A percentile compares a stretch with the other conserved stretches of the same genome.
Evolutionary conservation across 2,113 vertebrate genomes (phyloP).

Genomic region (Elgaria multicarinata): DNA sequence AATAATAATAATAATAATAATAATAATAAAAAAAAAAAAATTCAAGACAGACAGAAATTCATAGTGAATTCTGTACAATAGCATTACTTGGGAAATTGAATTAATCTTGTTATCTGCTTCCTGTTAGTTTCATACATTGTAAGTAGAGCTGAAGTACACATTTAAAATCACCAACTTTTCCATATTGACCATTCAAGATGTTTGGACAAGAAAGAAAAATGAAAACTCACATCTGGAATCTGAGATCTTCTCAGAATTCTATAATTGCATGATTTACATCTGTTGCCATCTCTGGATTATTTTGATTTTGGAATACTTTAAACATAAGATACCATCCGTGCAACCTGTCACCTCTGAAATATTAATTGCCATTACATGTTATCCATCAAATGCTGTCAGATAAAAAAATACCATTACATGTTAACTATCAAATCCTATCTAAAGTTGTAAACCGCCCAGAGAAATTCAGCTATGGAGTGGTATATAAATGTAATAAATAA

Average conservation of each 20-base stretch:
- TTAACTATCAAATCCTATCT: background rate
- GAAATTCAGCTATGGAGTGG: no score
- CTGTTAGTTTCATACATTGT: background rate
- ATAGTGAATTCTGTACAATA: background rate
- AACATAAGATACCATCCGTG: background rate
- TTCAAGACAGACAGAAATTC: background rate
- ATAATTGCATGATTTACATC: background rate
- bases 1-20: no score
- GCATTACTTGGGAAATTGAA: background rate
- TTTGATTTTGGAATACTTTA: conserved; percentile 4
- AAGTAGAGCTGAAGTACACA: background rate
- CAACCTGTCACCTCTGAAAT: background rate
- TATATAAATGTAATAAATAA: no score
- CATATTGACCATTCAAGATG: background rate
- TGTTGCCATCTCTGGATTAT: background rate
- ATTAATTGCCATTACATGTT: background rate
- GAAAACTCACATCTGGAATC: background rate
- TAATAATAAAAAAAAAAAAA: no score
- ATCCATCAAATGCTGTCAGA: background rate
- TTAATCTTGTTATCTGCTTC: background rate
- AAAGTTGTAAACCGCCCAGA: no score
- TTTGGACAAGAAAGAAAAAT: background rate
- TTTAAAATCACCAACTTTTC: background rate
- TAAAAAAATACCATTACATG: background rate
- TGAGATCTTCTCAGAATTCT: background rate